phyloP scores from a whole-genome alignment of 2,888 invertebrate species.

The Schrankia costaestrigalis region DNA sequence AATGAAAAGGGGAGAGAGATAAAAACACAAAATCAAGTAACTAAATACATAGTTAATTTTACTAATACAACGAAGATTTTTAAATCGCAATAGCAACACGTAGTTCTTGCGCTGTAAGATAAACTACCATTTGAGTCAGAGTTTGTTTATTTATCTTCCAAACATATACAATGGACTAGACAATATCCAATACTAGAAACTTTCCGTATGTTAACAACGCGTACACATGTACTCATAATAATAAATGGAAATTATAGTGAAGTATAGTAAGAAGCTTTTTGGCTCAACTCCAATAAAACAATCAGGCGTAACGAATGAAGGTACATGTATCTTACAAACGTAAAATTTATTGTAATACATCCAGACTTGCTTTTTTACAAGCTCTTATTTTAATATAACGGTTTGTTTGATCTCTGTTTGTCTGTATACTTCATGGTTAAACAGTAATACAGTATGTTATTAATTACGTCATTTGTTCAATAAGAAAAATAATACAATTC shows the following conservation, averaged over 20 bases:
- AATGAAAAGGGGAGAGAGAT: too few species aligned
- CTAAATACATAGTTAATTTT: too few species aligned
- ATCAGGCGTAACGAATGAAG: constrained; percentile 60
- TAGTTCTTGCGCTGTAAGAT: constrained; percentile 12
- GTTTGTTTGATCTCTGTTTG: constrained; percentile 46
- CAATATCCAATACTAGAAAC: constrained; percentile 22
- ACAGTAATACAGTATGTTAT: too few species aligned
- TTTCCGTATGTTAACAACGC: constrained; percentile 23
- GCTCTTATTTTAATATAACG: constrained; percentile 44
- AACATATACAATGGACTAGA: constrained; percentile 11
- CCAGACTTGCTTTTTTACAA: constrained; percentile 54
- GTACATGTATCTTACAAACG: constrained; percentile 52
- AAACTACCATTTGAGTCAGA: constrained; percentile 7
- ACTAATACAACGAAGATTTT: too few species aligned
- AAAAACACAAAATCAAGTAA: too few species aligned
- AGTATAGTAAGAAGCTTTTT: constrained; percentile 50
- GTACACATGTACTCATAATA: constrained; percentile 16
- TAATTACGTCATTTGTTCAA: too few species aligned
- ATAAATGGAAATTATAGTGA: constrained; percentile 26
- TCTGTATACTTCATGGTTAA: too few species aligned
- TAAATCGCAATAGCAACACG: constrained; percentile 13
- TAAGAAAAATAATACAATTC: too few species aligned
- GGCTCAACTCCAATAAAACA: constrained; percentile 67
- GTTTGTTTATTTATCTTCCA: constrained; percentile 7
- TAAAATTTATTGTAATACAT: constrained; percentile 56